Conservation (phyloP, 2,113 vertebrate species). For the Sclerurus mexicanus region DNA sequence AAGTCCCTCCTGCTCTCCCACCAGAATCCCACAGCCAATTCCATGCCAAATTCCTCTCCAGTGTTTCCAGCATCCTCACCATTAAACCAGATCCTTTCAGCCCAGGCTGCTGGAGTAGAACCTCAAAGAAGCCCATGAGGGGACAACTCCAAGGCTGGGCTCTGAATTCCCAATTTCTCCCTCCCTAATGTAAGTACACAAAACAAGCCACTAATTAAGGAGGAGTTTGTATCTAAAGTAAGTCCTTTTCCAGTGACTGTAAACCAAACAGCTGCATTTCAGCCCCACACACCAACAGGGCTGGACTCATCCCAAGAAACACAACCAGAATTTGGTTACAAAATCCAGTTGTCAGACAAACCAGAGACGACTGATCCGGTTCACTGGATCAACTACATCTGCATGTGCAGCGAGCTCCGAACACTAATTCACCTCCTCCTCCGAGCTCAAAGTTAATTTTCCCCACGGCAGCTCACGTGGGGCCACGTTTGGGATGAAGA, state of each 20-base stretch:
- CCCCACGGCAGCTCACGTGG: fast-evolving
- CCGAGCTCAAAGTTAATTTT: background rate
- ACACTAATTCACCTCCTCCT: background rate
- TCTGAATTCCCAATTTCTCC: background rate
- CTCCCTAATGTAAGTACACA: background rate
- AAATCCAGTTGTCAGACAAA: background rate
- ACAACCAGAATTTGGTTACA: background rate
- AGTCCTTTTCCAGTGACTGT: background rate
- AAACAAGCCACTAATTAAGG: background rate
- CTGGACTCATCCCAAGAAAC: background rate
- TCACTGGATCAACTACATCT: background rate
- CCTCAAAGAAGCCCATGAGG: background rate
- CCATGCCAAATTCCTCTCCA: background rate
- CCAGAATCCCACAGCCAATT: background rate
- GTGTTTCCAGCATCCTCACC: background rate
- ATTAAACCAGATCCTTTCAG: background rate
- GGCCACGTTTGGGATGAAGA: background rate
- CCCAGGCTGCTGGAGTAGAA: background rate
- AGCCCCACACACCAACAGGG: background rate
- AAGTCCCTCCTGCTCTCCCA: background rate
- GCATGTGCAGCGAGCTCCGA: background rate
- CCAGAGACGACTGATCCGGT: background rate
- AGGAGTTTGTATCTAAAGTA: background rate
- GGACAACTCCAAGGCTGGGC: background rate
- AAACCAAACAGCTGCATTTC: background rate